These are phyloP conservation scores for Netelia inedita DNA, from an alignment of 2,888 invertebrate genomes.

Conservation along the genomic window DNA sequence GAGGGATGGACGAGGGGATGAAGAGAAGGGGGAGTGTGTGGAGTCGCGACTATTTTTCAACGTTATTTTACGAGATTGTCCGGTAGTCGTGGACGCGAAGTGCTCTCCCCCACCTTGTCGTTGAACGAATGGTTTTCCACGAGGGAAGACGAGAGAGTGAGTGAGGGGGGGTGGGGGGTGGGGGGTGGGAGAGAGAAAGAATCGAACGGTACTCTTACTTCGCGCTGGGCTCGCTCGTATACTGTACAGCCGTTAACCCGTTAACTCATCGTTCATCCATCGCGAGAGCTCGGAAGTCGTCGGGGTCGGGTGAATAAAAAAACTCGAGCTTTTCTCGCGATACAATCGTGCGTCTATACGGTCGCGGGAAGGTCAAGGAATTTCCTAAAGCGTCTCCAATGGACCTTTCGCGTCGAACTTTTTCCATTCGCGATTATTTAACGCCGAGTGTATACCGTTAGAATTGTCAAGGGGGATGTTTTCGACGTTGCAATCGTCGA, in stretches of 20 bases:
- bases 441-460: too few relatives aligned
- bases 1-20: not conserved
- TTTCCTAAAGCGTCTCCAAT: not conserved
- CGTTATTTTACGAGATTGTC: constrained; percentile 45
- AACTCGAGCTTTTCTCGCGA: not conserved
- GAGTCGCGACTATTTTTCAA: constrained; percentile 34
- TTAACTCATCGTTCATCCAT: constrained; percentile 52
- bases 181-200: not conserved
- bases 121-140: constrained; percentile 14
- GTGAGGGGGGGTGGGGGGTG: too few relatives aligned
- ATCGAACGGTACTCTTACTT: constrained; percentile 64
- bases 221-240: constrained; percentile 15
- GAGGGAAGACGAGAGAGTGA: constrained; percentile 2
- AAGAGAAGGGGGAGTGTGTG: too few relatives aligned
- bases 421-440: not conserved
- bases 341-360: not conserved
- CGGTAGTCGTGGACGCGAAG: constrained; percentile 12
- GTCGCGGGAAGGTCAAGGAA: not conserved
- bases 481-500: too few relatives aligned
- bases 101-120: not conserved
- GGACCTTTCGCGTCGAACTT: too few relatives aligned
- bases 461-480: too few relatives aligned
- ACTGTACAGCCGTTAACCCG: constrained; percentile 43
- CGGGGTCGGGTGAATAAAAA: constrained; percentile 14
- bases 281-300: constrained; percentile 32